Percentiles rank a stretch among this genome's conserved stretches.
Conservation (phyloP, 2,888 invertebrate species). For the Bombyx huttoni region DNA sequence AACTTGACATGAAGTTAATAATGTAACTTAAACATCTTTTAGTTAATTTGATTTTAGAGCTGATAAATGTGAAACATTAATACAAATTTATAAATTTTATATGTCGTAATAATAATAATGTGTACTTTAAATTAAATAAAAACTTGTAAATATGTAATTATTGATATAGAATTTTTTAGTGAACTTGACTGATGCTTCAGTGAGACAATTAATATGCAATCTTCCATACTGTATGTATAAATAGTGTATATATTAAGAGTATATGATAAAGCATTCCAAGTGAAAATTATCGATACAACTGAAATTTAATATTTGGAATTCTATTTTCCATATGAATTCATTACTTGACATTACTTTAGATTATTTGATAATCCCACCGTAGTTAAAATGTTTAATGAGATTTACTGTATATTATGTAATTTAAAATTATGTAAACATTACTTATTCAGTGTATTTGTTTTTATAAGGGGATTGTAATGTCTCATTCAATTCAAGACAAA, state of each 20-base stretch:
- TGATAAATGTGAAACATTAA: too few relatives aligned
- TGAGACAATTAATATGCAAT: slow-evolving; percentile 6
- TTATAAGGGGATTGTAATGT: too few relatives aligned
- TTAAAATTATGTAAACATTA: neutral
- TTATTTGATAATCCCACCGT: neutral
- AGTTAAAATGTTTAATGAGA: neutral
- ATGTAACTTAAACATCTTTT: too few relatives aligned
- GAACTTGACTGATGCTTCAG: slow-evolving; percentile 18
- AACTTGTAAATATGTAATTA: slow-evolving; percentile 16
- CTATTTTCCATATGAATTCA: too few relatives aligned
- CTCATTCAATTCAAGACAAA: too few relatives aligned
- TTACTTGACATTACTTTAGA: neutral
- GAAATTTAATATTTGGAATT: too few relatives aligned
- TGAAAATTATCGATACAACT: neutral
- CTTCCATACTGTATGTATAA: slow-evolving; percentile 2
- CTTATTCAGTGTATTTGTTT: too few relatives aligned
- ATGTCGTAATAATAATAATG: neutral
- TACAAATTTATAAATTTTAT: neutral
- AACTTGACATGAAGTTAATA: too few relatives aligned
- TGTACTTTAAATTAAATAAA: slow-evolving; percentile 1
- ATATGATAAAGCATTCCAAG: slow-evolving; percentile 5
- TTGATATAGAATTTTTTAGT: slow-evolving; percentile 5
- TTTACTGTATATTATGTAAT: neutral
- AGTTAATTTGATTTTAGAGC: too few relatives aligned
- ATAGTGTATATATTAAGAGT: slow-evolving; percentile 1